Conservation (phyloP, 2,797 vertebrate species). For the Crossoptilon crossoptilon region DNA sequence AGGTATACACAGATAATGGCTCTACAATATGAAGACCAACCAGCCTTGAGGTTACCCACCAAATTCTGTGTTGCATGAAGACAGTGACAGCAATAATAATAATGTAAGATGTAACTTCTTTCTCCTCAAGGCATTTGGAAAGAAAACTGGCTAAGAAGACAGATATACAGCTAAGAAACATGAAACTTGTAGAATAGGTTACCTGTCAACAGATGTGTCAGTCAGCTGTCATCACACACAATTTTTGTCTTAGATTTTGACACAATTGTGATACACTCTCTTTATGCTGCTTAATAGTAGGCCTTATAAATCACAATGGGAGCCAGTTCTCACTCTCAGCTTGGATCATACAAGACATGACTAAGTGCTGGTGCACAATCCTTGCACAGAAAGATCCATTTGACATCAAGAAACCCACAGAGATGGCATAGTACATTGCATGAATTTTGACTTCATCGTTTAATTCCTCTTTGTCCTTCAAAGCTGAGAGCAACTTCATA, state of each 20-base stretch:
- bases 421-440: neutral
- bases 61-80: neutral
- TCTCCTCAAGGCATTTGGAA: neutral
- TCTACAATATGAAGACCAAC: neutral
- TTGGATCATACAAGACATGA: neutral
- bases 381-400: neutral
- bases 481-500: neutral
- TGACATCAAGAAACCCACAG: neutral
- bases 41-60: neutral
- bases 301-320: neutral
- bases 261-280: accelerated
- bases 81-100: neutral
- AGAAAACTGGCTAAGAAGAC: neutral
- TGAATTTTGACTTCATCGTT: neutral
- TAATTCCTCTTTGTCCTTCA: neutral
- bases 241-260: neutral
- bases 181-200: neutral
- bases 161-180: neutral
- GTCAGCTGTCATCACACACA: neutral
- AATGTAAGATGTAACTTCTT: neutral
- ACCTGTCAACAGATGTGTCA: neutral
- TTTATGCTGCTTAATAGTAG: neutral
- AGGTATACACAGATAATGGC: neutral
- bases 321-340: neutral
- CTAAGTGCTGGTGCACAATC: constrained; percentile 1